Evolutionary conservation across 2,888 invertebrate genomes (phyloP), one percentile per base, ranked within the genome.

Genomic region (Strigamia crassipes): DNA sequence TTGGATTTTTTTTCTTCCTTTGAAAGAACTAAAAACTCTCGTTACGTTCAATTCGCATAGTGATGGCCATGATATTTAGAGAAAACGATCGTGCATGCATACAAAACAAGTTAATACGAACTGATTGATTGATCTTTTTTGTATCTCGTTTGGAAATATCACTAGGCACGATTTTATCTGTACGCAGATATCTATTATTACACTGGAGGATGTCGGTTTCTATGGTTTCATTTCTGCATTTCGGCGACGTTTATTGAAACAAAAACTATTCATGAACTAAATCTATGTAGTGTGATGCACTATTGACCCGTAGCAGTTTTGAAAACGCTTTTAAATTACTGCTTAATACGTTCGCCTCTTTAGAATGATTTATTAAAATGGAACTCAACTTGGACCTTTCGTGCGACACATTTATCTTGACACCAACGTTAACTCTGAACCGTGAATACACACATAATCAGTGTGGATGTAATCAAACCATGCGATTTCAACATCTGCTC

Each of bases 401-500:
- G 23, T 27, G 31, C 73, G 27, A 27, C 31, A 12, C 73, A 73
- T 73, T 73, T 73, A 73, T 73, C 73, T 73, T 73, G 15, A 27
- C 73, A 31, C 73, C n/a, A 31, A 15, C 73, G 15, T 73, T 23
- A 27, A 13, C 31, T 13, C 12, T 73, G 73, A 23, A 66, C 61
- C 23, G 23, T 66, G 61, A 66, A 66, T 66, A 66, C 18, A 12
- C 23, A 27, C 73, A 73, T 73, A 73, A 73, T 73, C 12, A 73
- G 73, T 73, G 27, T 15, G 73, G 27, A 23, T 73, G 73, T 73
- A 73, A 73, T 73, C 73, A 73, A 73, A 73, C 73, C 31, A 73
- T 27, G 27, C 73, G 27, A 73, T 73, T 73, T 31, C 73, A 31
- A 27, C 61, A 73, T 73, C 73, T 73, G 73, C 31, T 73, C 73